Percentiles rank a stretch among this genome's conserved stretches.
These are phyloP conservation scores for Diabrotica virgifera DNA, from an alignment of 1,140 invertebrate species.

Conservation along the genomic window DNA sequence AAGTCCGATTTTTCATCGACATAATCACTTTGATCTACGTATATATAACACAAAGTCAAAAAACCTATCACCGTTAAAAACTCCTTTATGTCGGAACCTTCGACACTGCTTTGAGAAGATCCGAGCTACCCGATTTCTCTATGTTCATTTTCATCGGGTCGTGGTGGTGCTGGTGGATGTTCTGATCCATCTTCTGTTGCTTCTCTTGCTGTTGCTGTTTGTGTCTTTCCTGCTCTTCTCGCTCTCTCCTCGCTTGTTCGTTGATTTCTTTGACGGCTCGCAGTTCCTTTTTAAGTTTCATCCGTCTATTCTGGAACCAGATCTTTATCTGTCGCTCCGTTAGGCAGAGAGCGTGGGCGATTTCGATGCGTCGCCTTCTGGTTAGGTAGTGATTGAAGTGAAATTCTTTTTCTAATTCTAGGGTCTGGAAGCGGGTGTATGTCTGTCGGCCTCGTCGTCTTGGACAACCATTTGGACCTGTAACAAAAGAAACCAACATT, in stretches of 20 bases:
- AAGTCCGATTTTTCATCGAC: conserved; percentile 14
- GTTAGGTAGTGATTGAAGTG: conserved; percentile 98
- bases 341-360: conserved; percentile 92
- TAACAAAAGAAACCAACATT: conserved; percentile 48
- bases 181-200: conserved; percentile 62
- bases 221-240: conserved; percentile 87
- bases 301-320: conserved; percentile 95
- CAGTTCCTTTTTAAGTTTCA: conserved; percentile 97
- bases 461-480: conserved; percentile 95
- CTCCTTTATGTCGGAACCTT: conserved; percentile 52
- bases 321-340: conserved; percentile 97
- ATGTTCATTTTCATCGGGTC: conserved; percentile 54
- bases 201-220: conserved; percentile 87
- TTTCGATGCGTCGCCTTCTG: conserved; percentile 91
- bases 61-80: conserved; percentile 5
- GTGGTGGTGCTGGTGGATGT: conserved; percentile 60
- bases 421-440: conserved; percentile 92
- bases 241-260: conserved; percentile 85
- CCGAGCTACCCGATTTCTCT: conserved; percentile 42
- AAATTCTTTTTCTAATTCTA: conserved; percentile 97
- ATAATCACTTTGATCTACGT: conserved; percentile 3
- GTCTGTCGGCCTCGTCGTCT: conserved; percentile 90
- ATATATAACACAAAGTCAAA: conserved; percentile 15
- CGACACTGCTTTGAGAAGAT: conserved; percentile 47
- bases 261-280: conserved; percentile 92